A percentile compares a stretch with the other conserved stretches of the same genome.
Evolutionary conservation across 2,113 vertebrate genomes (phyloP).

Genomic region (Aspidoscelis tigris): DNA sequence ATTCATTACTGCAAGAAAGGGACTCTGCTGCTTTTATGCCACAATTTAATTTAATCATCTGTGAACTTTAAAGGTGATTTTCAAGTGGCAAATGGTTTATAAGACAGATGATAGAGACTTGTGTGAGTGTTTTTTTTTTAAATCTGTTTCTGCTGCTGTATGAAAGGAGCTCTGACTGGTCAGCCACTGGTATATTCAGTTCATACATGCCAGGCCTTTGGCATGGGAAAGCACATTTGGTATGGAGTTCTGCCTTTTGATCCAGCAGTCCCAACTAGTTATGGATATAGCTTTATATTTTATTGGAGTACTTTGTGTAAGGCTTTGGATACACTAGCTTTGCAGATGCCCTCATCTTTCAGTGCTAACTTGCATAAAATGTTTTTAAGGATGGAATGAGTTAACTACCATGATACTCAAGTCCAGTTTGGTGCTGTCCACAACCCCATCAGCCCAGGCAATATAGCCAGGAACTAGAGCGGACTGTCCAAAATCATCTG

Average conservation of each 20-base stretch:
- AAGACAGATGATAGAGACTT: neutral
- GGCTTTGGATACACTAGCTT: neutral
- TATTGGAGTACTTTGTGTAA: neutral
- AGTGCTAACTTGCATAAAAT: too few relatives aligned
- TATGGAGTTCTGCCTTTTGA: neutral
- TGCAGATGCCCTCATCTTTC: too few relatives aligned
- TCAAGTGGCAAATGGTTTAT: constrained; percentile 4
- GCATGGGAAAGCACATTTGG: neutral
- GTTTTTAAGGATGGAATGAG: too few relatives aligned
- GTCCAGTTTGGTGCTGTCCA: too few relatives aligned
- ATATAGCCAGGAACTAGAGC: too few relatives aligned
- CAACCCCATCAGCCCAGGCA: too few relatives aligned
- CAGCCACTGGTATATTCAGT: neutral
- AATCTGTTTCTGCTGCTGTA: neutral
- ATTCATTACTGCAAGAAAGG: neutral
- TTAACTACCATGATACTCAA: too few relatives aligned
- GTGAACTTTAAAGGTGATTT: neutral
- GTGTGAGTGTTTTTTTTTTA: neutral
- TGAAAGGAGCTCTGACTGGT: neutral
- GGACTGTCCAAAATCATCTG: too few relatives aligned
- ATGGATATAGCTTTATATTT: neutral
- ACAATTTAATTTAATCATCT: constrained; percentile 3
- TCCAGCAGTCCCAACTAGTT: neutral
- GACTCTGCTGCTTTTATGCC: neutral
- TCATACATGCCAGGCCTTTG: neutral